A percentile compares a stretch with the other conserved stretches of the same genome.
Evolutionary conservation across 2,888 invertebrate genomes (phyloP).

Genomic region (Mesopsocus fuscifrons): DNA sequence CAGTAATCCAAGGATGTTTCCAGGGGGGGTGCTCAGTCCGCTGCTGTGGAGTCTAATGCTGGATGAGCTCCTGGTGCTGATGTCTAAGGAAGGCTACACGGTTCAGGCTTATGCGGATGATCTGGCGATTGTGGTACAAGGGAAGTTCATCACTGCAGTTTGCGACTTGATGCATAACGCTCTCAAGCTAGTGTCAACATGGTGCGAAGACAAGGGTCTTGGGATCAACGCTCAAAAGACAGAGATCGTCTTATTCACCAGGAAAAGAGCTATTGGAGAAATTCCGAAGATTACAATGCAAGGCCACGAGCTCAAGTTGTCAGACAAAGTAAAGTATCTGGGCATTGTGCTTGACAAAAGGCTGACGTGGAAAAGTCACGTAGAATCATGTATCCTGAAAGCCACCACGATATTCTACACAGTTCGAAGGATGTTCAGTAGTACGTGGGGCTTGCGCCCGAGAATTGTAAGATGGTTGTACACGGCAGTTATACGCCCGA

Average conservation of each 20-base stretch:
- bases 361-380: not conserved
- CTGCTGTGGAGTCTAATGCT: conserved; percentile 19
- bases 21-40: conserved; percentile 20
- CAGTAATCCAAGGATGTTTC: conserved; percentile 19
- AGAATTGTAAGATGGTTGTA: too few relatives aligned
- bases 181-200: not conserved
- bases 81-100: not conserved
- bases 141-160: not conserved
- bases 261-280: not conserved
- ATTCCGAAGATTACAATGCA: too few relatives aligned
- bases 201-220: not conserved
- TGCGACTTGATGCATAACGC: conserved; percentile 1
- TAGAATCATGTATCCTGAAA: too few relatives aligned
- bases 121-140: not conserved
- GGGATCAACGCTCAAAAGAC: not conserved
- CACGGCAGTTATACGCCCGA: too few relatives aligned
- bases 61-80: conserved; percentile 14
- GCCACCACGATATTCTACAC: too few relatives aligned
- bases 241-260: not conserved
- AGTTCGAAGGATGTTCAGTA: too few relatives aligned
- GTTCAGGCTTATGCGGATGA: conserved; percentile 2
- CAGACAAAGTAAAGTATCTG: conserved; percentile 1
- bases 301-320: not conserved
- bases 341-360: not conserved
- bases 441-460: too few relatives aligned